These are phyloP conservation scores for Cryptosula pallasiana DNA, from an alignment of 2,888 invertebrate genomes.

Conservation along the genomic window DNA sequence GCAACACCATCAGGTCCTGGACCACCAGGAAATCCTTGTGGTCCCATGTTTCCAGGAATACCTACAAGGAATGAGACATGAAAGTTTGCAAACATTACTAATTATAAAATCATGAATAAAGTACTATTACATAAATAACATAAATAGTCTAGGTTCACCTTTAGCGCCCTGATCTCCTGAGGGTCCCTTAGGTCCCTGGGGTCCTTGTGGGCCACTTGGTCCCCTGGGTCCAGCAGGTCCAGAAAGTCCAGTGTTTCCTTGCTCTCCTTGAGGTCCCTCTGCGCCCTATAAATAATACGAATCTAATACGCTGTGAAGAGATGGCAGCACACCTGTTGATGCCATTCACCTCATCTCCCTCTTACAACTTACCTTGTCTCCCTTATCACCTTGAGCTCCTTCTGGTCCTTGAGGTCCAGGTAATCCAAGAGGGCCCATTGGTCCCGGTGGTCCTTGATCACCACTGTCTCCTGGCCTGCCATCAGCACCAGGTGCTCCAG, in stretches of 20 bases:
- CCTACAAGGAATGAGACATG: neutral
- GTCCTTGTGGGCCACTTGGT: neutral
- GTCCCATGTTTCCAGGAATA: neutral
- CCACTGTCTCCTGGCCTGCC: slow-evolving; percentile 18
- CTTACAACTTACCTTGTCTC: neutral
- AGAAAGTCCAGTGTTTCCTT: neutral
- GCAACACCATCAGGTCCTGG: slow-evolving; percentile 5
- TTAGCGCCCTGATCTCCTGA: neutral
- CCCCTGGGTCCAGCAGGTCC: slow-evolving; percentile 27
- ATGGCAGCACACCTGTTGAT: too few relatives aligned
- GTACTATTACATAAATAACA: too few relatives aligned
- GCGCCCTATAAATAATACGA: neutral
- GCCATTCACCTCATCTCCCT: too few relatives aligned
- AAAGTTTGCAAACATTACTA: neutral
- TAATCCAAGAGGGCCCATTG: slow-evolving; percentile 27
- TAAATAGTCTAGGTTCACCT: slow-evolving; percentile 22
- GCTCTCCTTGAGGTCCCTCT: neutral
- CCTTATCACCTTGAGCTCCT: slow-evolving; percentile 20
- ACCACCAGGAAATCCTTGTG: slow-evolving; percentile 7
- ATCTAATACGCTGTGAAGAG: too few relatives aligned
- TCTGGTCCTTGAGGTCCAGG: slow-evolving; percentile 26
- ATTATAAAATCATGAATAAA: too few relatives aligned
- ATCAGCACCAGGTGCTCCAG: neutral
- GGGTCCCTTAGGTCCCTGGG: slow-evolving; percentile 2
- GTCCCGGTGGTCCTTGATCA: slow-evolving; percentile 26